These are phyloP conservation scores for Bombus haemorrhoidalis DNA, from an alignment of 1,140 invertebrate genomes.

Conservation along the genomic window DNA sequence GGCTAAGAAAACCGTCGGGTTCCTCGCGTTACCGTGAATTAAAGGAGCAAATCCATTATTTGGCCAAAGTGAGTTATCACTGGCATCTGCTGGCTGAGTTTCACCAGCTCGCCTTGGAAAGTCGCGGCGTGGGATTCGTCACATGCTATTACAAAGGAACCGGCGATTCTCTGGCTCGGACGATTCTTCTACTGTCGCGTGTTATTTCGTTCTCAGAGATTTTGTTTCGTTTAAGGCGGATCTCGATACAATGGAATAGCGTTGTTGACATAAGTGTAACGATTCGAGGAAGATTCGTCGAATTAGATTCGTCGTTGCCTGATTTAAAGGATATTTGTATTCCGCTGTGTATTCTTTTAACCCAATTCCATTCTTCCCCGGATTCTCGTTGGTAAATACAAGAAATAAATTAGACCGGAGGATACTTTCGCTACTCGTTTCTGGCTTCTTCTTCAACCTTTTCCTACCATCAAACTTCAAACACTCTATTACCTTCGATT, in stretches of 20 bases:
- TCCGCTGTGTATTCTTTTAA: background rate
- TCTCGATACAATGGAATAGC: background rate
- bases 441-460: no score
- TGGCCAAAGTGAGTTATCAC: conserved; percentile 59
- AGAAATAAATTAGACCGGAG: background rate
- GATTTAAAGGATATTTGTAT: background rate
- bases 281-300: no score
- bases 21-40: conserved; percentile 52
- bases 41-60: conserved; percentile 66
- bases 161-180: background rate
- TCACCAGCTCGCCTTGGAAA: background rate
- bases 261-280: no score
- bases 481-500: no score
- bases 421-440: no score
- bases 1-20: background rate
- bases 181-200: background rate
- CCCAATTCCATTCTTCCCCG: background rate
- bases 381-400: background rate
- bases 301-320: background rate
- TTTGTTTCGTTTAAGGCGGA: background rate
- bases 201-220: background rate
- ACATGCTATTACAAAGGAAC: conserved; percentile 5
- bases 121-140: background rate
- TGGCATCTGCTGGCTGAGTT: conserved; percentile 25
- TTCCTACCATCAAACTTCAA: no score